phyloP scores from a whole-genome alignment of 1,140 invertebrate genomes.

The Lerema accius region DNA sequence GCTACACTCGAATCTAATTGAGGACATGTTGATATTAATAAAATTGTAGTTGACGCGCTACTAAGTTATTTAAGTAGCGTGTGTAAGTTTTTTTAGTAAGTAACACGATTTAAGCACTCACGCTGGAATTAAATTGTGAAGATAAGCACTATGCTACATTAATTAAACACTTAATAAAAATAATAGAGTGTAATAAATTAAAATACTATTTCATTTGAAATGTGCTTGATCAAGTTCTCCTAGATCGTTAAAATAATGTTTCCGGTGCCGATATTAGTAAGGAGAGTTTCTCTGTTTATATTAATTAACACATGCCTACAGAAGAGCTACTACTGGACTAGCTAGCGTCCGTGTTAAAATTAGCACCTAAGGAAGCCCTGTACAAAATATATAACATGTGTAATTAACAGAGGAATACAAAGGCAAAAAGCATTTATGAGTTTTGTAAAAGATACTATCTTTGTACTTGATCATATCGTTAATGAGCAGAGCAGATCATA shows the following conservation, averaged over 20 bases:
- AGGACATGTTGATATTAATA: slow-evolving; percentile 28
- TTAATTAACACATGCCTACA: slow-evolving; percentile 10
- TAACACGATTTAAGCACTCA: too few relatives aligned
- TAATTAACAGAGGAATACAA: too few relatives aligned
- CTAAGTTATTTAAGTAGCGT: background rate
- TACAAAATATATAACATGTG: slow-evolving; percentile 14
- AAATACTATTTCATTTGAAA: too few relatives aligned
- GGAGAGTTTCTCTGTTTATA: slow-evolving; percentile 10
- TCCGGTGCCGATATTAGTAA: slow-evolving; percentile 10
- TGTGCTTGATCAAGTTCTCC: background rate
- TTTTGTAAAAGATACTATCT: too few relatives aligned
- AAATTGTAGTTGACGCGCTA: background rate
- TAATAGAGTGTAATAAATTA: too few relatives aligned
- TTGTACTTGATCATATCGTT: too few relatives aligned
- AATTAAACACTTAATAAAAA: too few relatives aligned
- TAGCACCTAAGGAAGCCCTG: slow-evolving; percentile 7
- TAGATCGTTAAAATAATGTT: background rate
- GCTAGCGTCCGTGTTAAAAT: slow-evolving; percentile 22
- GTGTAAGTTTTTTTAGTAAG: too few relatives aligned
- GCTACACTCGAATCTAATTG: slow-evolving; percentile 32
- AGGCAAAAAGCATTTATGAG: too few relatives aligned
- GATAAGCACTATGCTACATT: too few relatives aligned
- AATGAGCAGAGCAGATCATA: too few relatives aligned
- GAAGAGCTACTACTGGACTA: background rate
- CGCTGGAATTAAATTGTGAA: too few relatives aligned